A percentile compares a stretch with the other conserved stretches of the same genome.
These are phyloP conservation scores for Drosophila subobscura DNA, from an alignment of 1,140 invertebrate species.

Conservation along the genomic window DNA sequence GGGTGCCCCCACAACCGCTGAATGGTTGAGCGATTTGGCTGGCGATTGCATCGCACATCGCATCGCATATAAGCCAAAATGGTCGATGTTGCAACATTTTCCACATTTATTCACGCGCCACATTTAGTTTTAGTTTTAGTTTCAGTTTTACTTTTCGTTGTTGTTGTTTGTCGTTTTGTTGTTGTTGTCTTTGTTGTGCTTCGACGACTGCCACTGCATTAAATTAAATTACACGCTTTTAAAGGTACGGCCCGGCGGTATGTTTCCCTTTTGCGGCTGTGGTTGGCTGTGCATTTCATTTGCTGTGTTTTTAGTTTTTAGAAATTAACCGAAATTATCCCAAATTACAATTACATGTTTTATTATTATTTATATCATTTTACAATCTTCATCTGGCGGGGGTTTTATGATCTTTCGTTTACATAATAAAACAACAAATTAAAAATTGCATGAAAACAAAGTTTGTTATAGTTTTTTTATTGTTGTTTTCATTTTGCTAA, in stretches of 20 bases:
- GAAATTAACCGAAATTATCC: conserved; percentile 56
- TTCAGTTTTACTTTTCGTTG: not conserved
- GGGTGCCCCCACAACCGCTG: conserved; percentile 3
- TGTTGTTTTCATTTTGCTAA: too few relatives aligned
- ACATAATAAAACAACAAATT: conserved; percentile 35
- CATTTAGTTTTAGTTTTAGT: conserved; percentile 43
- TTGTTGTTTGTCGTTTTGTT: conserved; percentile 9
- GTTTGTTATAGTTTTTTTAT: conserved; percentile 17
- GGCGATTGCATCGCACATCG: conserved; percentile 55
- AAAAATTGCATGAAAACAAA: conserved; percentile 12
- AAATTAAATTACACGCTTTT: conserved; percentile 65
- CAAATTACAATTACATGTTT: conserved; percentile 51
- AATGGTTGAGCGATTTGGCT: conserved; percentile 55
- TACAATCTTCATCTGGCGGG: conserved; percentile 28
- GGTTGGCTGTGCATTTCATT: conserved; percentile 46
- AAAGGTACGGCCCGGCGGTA: conserved; percentile 3
- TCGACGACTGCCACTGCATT: conserved; percentile 35
- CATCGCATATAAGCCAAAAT: conserved; percentile 50
- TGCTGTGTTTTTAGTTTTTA: conserved; percentile 26
- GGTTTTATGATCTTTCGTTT: conserved; percentile 41
- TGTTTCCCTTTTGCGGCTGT: conserved; percentile 45
- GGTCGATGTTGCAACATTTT: conserved; percentile 63
- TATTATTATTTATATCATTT: not conserved
- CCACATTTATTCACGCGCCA: conserved; percentile 62
- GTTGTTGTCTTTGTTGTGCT: conserved; percentile 33